phyloP scores from a whole-genome alignment of 2,888 invertebrate genomes.

The Brachyopa scutellaris region DNA sequence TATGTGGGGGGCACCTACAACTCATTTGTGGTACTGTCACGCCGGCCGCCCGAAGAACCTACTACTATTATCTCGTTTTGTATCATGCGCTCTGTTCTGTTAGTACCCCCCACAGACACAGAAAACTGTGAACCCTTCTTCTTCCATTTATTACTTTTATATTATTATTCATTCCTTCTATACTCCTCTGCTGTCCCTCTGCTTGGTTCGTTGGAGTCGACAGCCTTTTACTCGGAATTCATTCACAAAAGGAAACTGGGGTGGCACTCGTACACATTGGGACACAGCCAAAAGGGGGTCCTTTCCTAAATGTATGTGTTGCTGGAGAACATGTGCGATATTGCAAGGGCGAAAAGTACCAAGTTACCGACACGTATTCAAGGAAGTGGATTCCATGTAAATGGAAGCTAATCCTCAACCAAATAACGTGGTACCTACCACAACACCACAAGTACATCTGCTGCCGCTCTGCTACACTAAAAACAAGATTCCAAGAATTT shows the following conservation, averaged over 20 bases:
- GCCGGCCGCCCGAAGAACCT: no score
- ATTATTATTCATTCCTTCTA: neutral
- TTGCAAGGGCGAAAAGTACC: no score
- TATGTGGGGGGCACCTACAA: neutral
- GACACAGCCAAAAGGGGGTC: neutral
- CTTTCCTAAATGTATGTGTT: neutral
- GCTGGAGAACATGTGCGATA: slow-evolving; percentile 10
- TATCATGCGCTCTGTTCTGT: no score
- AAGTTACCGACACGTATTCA: neutral
- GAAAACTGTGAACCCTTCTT: no score
- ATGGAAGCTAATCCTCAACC: neutral
- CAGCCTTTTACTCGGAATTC: slow-evolving; percentile 55
- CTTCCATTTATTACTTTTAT: neutral
- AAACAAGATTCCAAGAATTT: neutral
- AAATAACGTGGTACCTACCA: no score
- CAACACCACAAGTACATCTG: no score
- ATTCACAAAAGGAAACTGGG: slow-evolving; percentile 49
- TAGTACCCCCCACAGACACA: no score
- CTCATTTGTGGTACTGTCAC: no score
- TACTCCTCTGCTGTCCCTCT: neutral
- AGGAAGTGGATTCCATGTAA: slow-evolving; percentile 8
- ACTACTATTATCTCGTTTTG: no score
- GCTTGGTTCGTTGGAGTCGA: neutral
- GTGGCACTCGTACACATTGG: neutral
- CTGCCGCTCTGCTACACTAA: neutral